Evolutionary conservation across 2,888 invertebrate genomes (phyloP).

Genomic region (Epinotia bilunana): DNA sequence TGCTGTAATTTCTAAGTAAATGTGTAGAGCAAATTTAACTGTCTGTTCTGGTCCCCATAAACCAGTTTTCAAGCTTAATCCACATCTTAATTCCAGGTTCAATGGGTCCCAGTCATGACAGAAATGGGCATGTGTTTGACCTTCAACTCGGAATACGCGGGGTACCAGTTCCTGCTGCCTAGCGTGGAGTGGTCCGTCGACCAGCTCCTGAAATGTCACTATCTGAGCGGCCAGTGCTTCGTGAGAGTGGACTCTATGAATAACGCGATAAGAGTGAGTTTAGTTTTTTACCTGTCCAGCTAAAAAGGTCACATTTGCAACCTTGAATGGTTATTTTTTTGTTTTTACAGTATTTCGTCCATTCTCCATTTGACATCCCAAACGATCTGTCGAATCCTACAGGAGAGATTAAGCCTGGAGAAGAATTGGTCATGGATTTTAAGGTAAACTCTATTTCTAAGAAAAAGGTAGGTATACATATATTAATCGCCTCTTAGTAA

Average conservation of each 20-base stretch:
- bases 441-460: conserved; percentile 58
- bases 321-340: neutral
- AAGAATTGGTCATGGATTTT: conserved; percentile 74
- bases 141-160: conserved; percentile 75
- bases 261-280: conserved; percentile 70
- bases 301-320: too few species aligned
- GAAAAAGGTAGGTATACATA: too few species aligned
- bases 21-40: too few species aligned
- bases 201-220: conserved; percentile 75
- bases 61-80: neutral
- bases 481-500: too few species aligned
- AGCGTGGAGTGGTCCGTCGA: conserved; percentile 57
- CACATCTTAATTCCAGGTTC: conserved; percentile 54
- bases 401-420: conserved; percentile 70
- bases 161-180: conserved; percentile 67
- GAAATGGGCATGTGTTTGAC: conserved; percentile 79
- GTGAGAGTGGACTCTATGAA: conserved; percentile 76
- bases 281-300: neutral
- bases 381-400: conserved; percentile 78
- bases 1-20: too few species aligned
- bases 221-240: conserved; percentile 78
- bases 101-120: conserved; percentile 78
- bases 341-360: conserved; percentile 78
- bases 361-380: conserved; percentile 82
- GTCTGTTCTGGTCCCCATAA: too few species aligned